Evolutionary conservation across 2,797 vertebrate genomes (phyloP).

Genomic region (Moxostoma hubbsi): DNA sequence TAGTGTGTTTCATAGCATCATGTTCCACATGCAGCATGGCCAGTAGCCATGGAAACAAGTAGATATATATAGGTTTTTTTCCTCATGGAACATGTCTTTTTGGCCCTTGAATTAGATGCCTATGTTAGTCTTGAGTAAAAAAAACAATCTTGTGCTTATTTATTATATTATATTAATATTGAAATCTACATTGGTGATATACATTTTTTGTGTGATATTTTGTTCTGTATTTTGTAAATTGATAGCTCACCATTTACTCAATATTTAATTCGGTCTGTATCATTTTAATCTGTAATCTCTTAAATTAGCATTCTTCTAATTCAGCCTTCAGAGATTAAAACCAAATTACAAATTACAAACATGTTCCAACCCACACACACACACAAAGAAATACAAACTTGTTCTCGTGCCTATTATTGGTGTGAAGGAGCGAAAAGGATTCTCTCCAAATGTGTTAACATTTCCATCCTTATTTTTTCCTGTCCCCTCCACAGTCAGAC

Average conservation of each 20-base stretch:
- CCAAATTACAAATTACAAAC: neutral
- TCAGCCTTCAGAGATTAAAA: neutral
- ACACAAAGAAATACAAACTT: constrained; percentile 6
- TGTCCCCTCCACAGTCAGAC: neutral
- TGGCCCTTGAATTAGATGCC: constrained; percentile 25
- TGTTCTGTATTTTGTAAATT: neutral
- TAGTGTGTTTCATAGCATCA: constrained; percentile 57
- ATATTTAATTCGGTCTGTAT: neutral
- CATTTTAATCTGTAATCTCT: neutral
- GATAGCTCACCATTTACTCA: neutral
- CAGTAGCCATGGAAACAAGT: constrained; percentile 82
- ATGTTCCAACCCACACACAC: neutral
- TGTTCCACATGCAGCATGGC: constrained; percentile 64
- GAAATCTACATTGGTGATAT: neutral
- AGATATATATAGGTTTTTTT: constrained; percentile 67
- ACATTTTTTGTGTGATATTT: neutral
- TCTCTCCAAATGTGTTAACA: constrained; percentile 61
- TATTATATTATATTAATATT: neutral
- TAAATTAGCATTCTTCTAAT: neutral
- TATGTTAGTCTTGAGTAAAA: constrained; percentile 1
- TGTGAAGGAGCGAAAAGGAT: constrained; percentile 38
- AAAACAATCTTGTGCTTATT: neutral
- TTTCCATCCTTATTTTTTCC: constrained; percentile 23
- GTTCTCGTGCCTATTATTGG: constrained; percentile 29
- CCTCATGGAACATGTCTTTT: constrained; percentile 60